These are phyloP conservation scores for Tetramorium simillimum DNA, from an alignment of 1,140 invertebrate genomes.

Conservation along the genomic window DNA sequence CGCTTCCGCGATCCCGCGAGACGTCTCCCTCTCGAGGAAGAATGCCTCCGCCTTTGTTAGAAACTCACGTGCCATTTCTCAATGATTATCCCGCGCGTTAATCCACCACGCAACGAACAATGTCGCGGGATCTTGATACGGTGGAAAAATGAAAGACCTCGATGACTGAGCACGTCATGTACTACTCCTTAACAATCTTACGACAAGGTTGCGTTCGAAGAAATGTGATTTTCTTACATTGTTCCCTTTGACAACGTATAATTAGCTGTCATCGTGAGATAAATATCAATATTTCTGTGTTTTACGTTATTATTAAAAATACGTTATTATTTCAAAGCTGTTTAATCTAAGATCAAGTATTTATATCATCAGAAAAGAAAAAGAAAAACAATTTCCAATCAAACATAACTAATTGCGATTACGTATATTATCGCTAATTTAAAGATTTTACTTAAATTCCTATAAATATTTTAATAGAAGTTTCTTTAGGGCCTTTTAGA, in stretches of 20 bases:
- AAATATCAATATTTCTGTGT: background rate
- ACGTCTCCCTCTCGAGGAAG: background rate
- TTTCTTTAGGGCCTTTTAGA: background rate
- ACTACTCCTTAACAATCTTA: conserved; percentile 17
- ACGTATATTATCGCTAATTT: background rate
- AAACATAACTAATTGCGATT: background rate
- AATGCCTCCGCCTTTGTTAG: conserved; percentile 24
- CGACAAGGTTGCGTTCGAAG: conserved; percentile 1
- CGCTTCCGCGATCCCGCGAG: conserved; percentile 26
- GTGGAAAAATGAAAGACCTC: conserved; percentile 14
- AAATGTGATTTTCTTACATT: background rate
- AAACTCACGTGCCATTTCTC: conserved; percentile 27
- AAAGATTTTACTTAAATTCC: background rate
- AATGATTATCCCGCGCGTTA: conserved; percentile 41
- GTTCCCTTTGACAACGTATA: background rate
- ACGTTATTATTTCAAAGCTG: background rate
- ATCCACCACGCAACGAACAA: conserved; percentile 38
- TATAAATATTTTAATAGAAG: background rate
- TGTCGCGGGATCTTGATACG: conserved; percentile 41
- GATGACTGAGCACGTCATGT: conserved; percentile 13
- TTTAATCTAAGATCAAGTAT: background rate
- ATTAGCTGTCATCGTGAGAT: background rate
- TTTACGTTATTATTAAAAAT: background rate
- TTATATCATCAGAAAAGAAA: background rate
- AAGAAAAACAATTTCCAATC: background rate